phyloP scores from a whole-genome alignment of 2,113 vertebrate species.

The Hippoglossus stenolepis region DNA sequence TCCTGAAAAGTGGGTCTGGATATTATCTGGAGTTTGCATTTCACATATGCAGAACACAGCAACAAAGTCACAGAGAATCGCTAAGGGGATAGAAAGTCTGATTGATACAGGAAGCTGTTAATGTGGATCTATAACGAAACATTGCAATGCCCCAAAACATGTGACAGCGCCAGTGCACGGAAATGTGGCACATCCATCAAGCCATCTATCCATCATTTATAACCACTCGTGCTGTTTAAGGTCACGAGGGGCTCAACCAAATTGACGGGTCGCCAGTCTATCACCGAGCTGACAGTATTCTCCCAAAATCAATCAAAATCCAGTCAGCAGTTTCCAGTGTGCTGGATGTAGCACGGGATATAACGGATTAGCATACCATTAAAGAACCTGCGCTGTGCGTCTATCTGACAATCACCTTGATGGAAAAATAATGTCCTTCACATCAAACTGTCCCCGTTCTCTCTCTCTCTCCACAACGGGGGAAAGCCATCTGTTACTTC shows the following conservation, averaged over 20 bases:
- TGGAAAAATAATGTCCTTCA: constrained; percentile 29
- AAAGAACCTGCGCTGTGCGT: constrained; percentile 14
- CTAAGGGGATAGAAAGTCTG: not conserved
- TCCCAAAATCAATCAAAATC: constrained; percentile 33
- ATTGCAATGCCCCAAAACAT: not conserved
- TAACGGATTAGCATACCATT: constrained; percentile 35
- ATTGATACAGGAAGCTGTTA: not conserved
- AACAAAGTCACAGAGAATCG: no score
- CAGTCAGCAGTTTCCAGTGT: constrained; percentile 21
- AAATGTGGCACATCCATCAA: constrained; percentile 2
- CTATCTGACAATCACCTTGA: constrained; percentile 36
- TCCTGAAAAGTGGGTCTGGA: no score
- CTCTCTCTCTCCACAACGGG: not conserved
- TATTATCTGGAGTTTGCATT: no score
- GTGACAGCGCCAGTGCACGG: not conserved
- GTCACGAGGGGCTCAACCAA: not conserved
- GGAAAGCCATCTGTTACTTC: constrained; percentile 49
- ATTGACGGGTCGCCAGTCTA: not conserved
- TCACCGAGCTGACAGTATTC: not conserved
- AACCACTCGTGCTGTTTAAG: constrained; percentile 16
- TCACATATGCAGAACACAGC: no score
- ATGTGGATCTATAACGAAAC: not conserved
- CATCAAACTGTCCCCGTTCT: constrained; percentile 14
- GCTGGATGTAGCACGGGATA: constrained; percentile 3
- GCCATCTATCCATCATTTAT: not conserved